Base-by-base conservation (phyloP, 1,140 invertebrate genomes). In the Leptonema lineaticorne region DNA sequence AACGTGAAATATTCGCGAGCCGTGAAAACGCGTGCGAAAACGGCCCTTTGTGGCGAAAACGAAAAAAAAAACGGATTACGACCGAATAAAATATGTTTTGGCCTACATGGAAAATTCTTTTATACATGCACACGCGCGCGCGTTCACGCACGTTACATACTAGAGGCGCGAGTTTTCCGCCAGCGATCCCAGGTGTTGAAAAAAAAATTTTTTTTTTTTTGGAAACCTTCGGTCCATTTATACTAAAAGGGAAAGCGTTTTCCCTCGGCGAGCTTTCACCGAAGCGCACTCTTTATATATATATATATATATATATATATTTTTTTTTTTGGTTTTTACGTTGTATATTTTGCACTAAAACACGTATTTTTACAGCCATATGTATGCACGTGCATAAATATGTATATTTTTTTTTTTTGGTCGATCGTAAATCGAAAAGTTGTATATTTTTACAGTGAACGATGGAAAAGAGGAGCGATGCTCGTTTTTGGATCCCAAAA, bases 201-300 rank as follows among this genome's bases (percentile, higher is more conserved):
- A 62, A 62, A 59, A 62, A 41, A 62, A 22, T 62, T n/a, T n/a
- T n/a, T n/a, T n/a, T n/a, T n/a, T n/a, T n/a, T 58, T 16, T 45
- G 37, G 37, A 26, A 24, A 18, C 50, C 29, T 7, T 26, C 5
- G 33, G 29, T 62, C 37, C 59, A 62, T 62, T 62, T 62, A 45
- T 37, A 45, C 59, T 41, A 62, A 62, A 41, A 62, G 37, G 59
- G 16, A 45, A 45, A 62, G 27, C 22, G 16, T 4, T 24, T 62
- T 45, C 33, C 57, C 57, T 29, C 24, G 28, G 57, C 57, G 57
- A 41, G 59, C 30, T 62, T 62, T 62, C 37, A 6, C 29, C 16
- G 58, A 5, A 28, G 14, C 29, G 11, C 18, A 27, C 11, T 41
- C 37, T 9, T 41, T 11, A 41, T 41, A 41, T 41, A 33, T 33